Conservation (phyloP, 1,140 invertebrate genomes). For the Panulirus ornatus region DNA sequence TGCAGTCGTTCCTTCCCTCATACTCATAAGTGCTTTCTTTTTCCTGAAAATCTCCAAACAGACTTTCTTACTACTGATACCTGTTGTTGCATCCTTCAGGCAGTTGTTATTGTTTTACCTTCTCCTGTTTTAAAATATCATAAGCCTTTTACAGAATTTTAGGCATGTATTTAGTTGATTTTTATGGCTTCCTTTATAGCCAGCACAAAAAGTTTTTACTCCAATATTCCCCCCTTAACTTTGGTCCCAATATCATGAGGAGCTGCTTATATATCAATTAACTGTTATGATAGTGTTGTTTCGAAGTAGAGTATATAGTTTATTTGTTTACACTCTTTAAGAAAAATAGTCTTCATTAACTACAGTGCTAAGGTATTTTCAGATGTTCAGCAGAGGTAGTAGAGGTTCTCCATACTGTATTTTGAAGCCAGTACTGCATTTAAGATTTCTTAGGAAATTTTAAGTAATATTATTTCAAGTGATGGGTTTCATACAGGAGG, state of each 20-base stretch:
- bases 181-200: slow-evolving; percentile 45
- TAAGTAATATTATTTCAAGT: neutral
- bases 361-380: neutral
- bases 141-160: slow-evolving; percentile 46
- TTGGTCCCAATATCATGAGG: slow-evolving; percentile 35
- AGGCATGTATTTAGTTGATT: slow-evolving; percentile 47
- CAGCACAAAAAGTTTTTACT: slow-evolving; percentile 38
- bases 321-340: neutral
- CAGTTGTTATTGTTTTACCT: slow-evolving; percentile 32
- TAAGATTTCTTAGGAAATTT: neutral
- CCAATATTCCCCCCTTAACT: slow-evolving; percentile 28
- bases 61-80: slow-evolving; percentile 35
- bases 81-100: slow-evolving; percentile 56
- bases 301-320: neutral
- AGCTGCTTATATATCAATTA: slow-evolving; percentile 43
- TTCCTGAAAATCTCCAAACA: slow-evolving; percentile 34
- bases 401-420: neutral
- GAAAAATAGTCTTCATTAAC: neutral
- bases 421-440: neutral
- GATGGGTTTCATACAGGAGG: neutral
- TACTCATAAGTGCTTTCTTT: slow-evolving; percentile 41
- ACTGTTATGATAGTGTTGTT: slow-evolving; percentile 3
- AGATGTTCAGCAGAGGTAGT: neutral
- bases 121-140: slow-evolving; percentile 45
- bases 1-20: slow-evolving; percentile 29